phyloP scores from a whole-genome alignment of 2,113 vertebrate species.

The Epinephelus cyanopodus region DNA sequence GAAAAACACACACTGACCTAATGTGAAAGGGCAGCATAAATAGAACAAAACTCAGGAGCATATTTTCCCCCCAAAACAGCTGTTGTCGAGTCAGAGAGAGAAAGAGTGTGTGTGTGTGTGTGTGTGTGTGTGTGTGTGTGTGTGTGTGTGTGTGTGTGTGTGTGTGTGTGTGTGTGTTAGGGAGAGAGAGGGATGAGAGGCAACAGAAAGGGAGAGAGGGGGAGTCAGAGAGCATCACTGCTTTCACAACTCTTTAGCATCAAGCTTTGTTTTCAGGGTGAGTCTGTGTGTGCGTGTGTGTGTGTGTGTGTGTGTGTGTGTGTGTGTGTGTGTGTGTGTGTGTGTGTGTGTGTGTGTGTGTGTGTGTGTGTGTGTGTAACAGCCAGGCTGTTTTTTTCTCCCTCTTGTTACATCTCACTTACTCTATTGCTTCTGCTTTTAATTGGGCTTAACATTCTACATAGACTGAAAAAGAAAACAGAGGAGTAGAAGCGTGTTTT shows the following conservation, averaged over 20 bases:
- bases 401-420: slow-evolving; percentile 19
- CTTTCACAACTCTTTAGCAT: slow-evolving; percentile 50
- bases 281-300: neutral
- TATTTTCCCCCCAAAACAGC: slow-evolving; percentile 27
- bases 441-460: slow-evolving; percentile 3
- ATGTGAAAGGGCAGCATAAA: slow-evolving; percentile 49
- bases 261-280: slow-evolving; percentile 33
- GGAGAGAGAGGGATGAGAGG: neutral
- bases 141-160: neutral
- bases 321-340: slow-evolving; percentile 28
- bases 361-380: too few relatives aligned
- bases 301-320: slow-evolving; percentile 19
- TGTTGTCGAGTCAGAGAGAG: neutral
- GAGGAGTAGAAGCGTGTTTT: neutral
- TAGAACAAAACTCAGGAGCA: slow-evolving; percentile 43
- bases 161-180: neutral
- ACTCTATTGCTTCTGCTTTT: slow-evolving; percentile 4
- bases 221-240: slow-evolving; percentile 37
- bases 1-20: slow-evolving; percentile 12
- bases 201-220: neutral
- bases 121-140: neutral
- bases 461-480: neutral
- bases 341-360: slow-evolving; percentile 8
- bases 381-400: neutral
- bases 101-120: neutral